Base-by-base conservation (phyloP, 2,888 invertebrate genomes). In the Pyrgus malvae region DNA sequence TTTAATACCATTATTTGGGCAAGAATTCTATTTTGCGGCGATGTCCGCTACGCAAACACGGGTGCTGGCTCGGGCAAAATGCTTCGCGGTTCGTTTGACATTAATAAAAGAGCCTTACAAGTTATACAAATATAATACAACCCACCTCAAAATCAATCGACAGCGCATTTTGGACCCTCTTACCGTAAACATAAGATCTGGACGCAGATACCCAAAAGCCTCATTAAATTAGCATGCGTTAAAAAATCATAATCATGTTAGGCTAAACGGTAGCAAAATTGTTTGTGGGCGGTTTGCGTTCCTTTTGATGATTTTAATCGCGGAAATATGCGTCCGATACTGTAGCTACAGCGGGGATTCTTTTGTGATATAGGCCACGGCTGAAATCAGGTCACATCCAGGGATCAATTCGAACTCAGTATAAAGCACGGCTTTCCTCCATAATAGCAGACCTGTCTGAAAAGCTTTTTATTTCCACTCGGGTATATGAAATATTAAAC, bases 1-100 rank as follows among this genome's bases (percentile, higher is more conserved):
- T 75, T 76, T 83, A 74, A 81, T 80, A 69, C 83, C 67, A 80
- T 85, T 87, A 81, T 85, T 78, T 74, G 76, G 69, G 60, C 64
- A 70, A 68, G 74, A 74, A 72, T 69, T 65, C 69, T 67, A 60
- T 63, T 69, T 68, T 71, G 72, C 74, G 72, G 70, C 68, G 74
- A 69, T 80, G 87, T 83, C 86, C 88, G 83, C 81, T 73, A 74
- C 70, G 74, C 80, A 88, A 89, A 89, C 82, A 87, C 74, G 72
- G 78, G 72, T 72, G 76, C 71, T 71, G 66, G 76, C 64, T 70
- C 68, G 74, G 64, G 65, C 71, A 64, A 74, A 84, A 86, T 83
- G 78, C 78, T 87, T 82, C 82, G 79, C 83, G 88, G 80, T 83
- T 81, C 80, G 80, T 76, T 82, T 81, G 72, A 70, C 69, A 66